Evolutionary conservation across 2,888 invertebrate species (phyloP), one percentile per base, ranked within the genome.

Genomic region (Mellilla xanthometata): DNA sequence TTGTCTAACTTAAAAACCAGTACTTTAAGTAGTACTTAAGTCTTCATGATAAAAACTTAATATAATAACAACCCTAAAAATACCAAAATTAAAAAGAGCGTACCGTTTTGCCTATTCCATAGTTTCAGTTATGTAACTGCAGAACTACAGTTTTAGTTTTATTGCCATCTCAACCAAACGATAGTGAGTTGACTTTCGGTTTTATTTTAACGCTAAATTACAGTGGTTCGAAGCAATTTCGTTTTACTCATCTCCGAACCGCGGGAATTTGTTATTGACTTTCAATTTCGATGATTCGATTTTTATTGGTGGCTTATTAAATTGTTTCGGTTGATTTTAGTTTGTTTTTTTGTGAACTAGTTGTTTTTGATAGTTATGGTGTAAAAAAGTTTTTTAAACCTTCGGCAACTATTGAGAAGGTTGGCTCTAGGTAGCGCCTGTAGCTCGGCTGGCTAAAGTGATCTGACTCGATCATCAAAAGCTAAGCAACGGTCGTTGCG

Each of bases 141-240:
- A 50, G 44, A 42, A 43, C 15, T 31, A 35, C 13, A 34, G 11
- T 38, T 38, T 30, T 5, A 28, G 13, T 45, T 30, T 50, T 35
- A 47, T 70, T 65, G n/a, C n/a, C n/a, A n/a, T n/a, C 15, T 1
- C 15, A 19, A 3, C 15, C 15, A 55, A 62, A 56, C 58, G 59
- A 66, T 62, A 58, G 56, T 50, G 60, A 65, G 57, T 58, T 58
- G 31, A 71, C 78, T 80, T 72, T 79, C 72, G 56, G 61, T 78
- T 73, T 76, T 64, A 57, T 65, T 63, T 50, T 29, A 36, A 52
- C 45, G 54, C 54, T 47, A 51, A 26, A 61, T 60, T 57, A 60
- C 65, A 34, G 64, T 65, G 66, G 60, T 64, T 59, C 49, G 54
- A 33, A 42, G 55, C 55, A 58, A 62, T 65, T 64, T 55, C 38